Base-by-base conservation (phyloP, 2,888 invertebrate genomes). In the Pteria penguin region DNA sequence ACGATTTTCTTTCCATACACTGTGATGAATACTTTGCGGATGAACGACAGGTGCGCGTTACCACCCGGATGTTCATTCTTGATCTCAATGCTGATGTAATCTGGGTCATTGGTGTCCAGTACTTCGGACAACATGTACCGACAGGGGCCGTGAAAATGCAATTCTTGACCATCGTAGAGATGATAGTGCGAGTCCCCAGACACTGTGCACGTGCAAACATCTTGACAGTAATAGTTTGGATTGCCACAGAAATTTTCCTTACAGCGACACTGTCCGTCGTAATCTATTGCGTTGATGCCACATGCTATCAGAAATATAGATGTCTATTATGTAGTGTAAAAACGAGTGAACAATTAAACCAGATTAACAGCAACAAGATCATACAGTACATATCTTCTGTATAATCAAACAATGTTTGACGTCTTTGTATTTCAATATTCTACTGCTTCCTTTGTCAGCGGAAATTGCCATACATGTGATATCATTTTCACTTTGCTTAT, bases 111-210 rank as follows among this genome's bases (percentile, higher is more conserved):
- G 8, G 8, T 45, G 45, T 45, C 45, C 45, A 45, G 8, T 18
- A 45, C 45, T 29, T 60, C 27, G 0, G 60, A 24, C 24, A 60
- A 27, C 0, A 29, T 60, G 3, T 60, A 60, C 14, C 24, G 24
- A 26, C 60, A 60, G 5, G 60, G 60, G 4, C 60, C 60, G 0
- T 60, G 60, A 2, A 60, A 60, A 27, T 60, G 60, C 24, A 60
- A 14, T 22, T 24, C 60, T 11, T 27, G 14, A 11, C 60, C 60
- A 2, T 60, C 60, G 27, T 60, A 60, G 26, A 18, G 22, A 26
- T 24, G 22, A 29, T 26, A 60, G 27, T 60, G 60, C 5, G 22
- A 27, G 3, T 60, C 27, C 4, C 60, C 60, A 27, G 22, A 26
- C 24, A 29, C 60, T 27, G 11, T 26, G 27, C 60, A 60, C 8